phyloP scores from a whole-genome alignment of 2,888 invertebrate species.

The Epirrhoe tristata region DNA sequence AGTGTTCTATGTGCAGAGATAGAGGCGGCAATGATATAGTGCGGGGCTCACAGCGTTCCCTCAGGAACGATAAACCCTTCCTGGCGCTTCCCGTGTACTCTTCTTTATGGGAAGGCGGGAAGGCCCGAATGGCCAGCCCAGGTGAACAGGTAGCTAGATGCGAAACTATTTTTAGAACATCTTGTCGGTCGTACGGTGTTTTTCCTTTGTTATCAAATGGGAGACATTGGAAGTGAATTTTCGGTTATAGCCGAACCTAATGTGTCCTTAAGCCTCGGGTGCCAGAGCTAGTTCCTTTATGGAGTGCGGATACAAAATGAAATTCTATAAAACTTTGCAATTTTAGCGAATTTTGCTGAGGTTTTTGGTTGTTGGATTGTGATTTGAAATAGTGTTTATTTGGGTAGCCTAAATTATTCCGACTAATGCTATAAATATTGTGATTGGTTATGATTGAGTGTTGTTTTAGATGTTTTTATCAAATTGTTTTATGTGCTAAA shows the following conservation, averaged over 20 bases:
- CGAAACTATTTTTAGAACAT: conserved; percentile 84
- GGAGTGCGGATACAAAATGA: conserved; percentile 52
- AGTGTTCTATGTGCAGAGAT: conserved; percentile 60
- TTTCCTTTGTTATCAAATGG: conserved; percentile 83
- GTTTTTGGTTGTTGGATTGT: conserved; percentile 5
- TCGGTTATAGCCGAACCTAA: conserved; percentile 68
- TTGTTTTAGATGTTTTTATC: too few relatives aligned
- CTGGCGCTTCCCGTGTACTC: conserved; percentile 81
- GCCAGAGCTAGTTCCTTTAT: conserved; percentile 56
- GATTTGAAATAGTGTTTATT: not conserved
- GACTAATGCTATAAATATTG: not conserved
- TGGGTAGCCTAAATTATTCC: not conserved
- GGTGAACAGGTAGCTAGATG: conserved; percentile 84
- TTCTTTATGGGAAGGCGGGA: conserved; percentile 84
- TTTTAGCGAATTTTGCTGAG: conserved; percentile 12
- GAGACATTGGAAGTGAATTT: conserved; percentile 73
- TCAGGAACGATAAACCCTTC: conserved; percentile 84
- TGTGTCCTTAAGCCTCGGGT: conserved; percentile 64
- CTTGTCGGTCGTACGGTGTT: conserved; percentile 81
- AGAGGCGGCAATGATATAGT: conserved; percentile 84
- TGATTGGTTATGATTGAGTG: too few relatives aligned
- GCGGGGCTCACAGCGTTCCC: conserved; percentile 80
- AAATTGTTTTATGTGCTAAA: too few relatives aligned
- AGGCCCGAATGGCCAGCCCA: conserved; percentile 83
- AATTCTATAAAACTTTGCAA: conserved; percentile 38